phyloP scores from a whole-genome alignment of 2,113 vertebrate genomes.

The Etheostoma cragini region DNA sequence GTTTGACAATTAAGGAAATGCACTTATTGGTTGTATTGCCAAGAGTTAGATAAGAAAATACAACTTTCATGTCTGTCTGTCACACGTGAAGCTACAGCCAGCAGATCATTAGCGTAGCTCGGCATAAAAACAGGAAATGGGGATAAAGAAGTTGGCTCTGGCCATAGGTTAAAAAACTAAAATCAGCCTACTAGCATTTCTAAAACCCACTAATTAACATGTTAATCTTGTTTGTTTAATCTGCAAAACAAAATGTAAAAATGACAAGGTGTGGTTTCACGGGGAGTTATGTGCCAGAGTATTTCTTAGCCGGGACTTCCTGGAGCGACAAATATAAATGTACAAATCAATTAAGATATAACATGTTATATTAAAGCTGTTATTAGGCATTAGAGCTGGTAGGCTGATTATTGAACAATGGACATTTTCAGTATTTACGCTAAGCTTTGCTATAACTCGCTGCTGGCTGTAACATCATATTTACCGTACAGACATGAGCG shows the following conservation, averaged over 20 bases:
- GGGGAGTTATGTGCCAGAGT: not conserved
- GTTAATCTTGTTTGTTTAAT: not conserved
- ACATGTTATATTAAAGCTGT: not conserved
- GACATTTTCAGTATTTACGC: not conserved
- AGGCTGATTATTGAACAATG: not conserved
- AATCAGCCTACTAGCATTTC: not conserved
- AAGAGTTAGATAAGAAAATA: not conserved
- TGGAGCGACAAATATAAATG: not conserved
- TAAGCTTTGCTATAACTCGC: not conserved
- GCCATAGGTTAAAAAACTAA: not conserved
- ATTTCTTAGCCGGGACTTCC: not conserved
- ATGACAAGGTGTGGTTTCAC: not conserved
- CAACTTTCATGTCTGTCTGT: not conserved
- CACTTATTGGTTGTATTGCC: not conserved
- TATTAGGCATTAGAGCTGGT: not conserved
- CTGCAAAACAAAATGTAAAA: not conserved
- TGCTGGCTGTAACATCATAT: not conserved
- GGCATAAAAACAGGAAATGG: not conserved
- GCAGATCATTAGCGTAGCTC: not conserved
- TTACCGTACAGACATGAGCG: not conserved
- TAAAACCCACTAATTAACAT: not conserved
- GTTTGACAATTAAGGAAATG: not conserved
- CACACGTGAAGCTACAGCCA: not conserved
- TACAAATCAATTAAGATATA: not conserved
- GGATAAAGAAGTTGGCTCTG: too few species aligned